Evolutionary conservation across 23 tunicate species (phyloP), one percentile per base, ranked within the genome.

Genomic region (Phallusia fumigata): DNA sequence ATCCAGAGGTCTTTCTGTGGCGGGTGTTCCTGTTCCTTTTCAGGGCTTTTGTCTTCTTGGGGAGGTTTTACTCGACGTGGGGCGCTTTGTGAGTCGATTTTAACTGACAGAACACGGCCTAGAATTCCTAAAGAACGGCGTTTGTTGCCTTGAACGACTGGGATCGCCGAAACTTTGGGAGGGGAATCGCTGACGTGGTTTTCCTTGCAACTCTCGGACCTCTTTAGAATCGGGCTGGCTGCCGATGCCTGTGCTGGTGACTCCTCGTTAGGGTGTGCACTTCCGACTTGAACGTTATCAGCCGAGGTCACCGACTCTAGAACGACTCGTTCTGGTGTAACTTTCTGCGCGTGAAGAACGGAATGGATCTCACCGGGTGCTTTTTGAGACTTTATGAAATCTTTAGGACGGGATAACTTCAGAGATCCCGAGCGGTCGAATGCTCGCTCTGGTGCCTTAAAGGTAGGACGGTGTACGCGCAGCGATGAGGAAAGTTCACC

Each of bases 151-250:
- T 45, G 86, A 30, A 87, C 97, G 40, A 87, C 65, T 2, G 91
- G 88, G 40, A 92, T 84, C 8, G 73, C 47, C 31, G 90, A 84
- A 18, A 35, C 34, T 5, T 64, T 36, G 8, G 81, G 65, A 31
- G 78, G 87, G 5, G 79, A 51, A 49, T 0, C 5, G 0, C 36
- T 36, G n/a, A 52, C 32, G 12, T 52, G 47, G 53, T 87, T 92
- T 74, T 92, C 97, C 72, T 92, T 92, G 19, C 80, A 36, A 65
- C 97, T 92, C 64, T 87, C 91, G 11, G 91, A 86, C 24, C 97
- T 47, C 76, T 84, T 78, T 32, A 92, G 52, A 0, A 10, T 82
- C 64, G 47, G 76, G 19, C 45, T 75, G 52, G 69, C 19, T 74
- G 76, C 26, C 19, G 79, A 19, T 52, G 69, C 19, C 30, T 47